Conservation (phyloP, 2,797 vertebrate genomes). For the Apogon talboti region DNA sequence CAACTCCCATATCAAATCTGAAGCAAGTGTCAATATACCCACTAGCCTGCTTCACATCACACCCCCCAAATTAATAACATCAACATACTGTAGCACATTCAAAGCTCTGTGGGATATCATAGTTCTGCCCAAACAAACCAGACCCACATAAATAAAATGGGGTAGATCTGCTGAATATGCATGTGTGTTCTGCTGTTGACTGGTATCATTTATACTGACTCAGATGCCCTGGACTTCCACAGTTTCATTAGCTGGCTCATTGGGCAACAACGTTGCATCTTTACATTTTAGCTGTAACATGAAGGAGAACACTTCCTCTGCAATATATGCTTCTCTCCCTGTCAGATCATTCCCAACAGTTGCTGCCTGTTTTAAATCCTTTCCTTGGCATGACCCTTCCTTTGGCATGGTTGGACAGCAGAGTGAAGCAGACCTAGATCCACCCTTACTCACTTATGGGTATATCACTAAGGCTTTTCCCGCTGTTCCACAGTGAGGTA, state of each 20-base stretch:
- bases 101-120: conserved; percentile 24
- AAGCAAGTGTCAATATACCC: conserved; percentile 38
- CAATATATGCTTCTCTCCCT: neutral
- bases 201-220: neutral
- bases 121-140: conserved; percentile 11
- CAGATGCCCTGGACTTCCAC: conserved; percentile 3
- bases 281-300: conserved; percentile 19
- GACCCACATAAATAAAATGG: neutral
- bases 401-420: conserved; percentile 24
- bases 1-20: conserved; percentile 56
- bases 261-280: neutral
- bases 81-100: conserved; percentile 31
- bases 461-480: conserved; percentile 21
- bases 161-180: conserved; percentile 31
- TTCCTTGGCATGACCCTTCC: conserved; percentile 7
- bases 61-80: conserved; percentile 29
- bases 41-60: conserved; percentile 27
- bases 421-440: conserved; percentile 21
- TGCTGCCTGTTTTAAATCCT: conserved; percentile 14
- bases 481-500: conserved; percentile 4
- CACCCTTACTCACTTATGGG: conserved; percentile 13
- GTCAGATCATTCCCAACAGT: neutral
- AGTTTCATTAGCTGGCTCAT: conserved; percentile 14
- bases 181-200: neutral
- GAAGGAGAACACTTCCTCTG: neutral